Evolutionary conservation across 2,888 invertebrate genomes (phyloP).

Genomic region (Drosophila ezoana): DNA sequence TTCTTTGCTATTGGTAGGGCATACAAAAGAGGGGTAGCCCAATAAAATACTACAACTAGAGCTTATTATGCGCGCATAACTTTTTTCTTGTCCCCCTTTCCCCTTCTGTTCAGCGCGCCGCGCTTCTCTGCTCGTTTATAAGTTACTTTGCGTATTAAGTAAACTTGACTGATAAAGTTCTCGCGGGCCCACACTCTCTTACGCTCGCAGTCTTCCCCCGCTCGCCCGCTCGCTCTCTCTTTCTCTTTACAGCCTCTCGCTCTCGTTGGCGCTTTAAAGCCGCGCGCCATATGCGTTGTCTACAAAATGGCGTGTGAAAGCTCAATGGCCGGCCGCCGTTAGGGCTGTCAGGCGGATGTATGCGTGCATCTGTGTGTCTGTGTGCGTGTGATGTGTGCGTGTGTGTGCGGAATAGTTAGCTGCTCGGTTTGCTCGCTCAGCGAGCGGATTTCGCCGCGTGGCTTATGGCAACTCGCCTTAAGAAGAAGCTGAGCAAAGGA

Average conservation of each 20-base stretch:
- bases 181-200: not conserved
- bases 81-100: conserved; percentile 36
- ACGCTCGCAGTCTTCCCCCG: too few relatives aligned
- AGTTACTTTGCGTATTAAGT: conserved; percentile 81
- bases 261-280: conserved; percentile 4
- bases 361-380: not conserved
- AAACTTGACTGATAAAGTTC: conserved; percentile 80
- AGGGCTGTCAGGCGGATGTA: not conserved
- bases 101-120: not conserved
- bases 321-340: conserved; percentile 27
- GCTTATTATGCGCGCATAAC: conserved; percentile 79
- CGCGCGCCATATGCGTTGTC: conserved; percentile 43
- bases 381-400: not conserved
- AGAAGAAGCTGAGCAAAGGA: conserved; percentile 4
- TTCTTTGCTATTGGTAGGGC: conserved; percentile 8
- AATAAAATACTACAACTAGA: conserved; percentile 55
- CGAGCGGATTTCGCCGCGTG: conserved; percentile 51
- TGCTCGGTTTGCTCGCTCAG: conserved; percentile 28
- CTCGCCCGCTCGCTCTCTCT: not conserved
- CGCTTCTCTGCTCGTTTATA: conserved; percentile 47
- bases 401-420: too few relatives aligned
- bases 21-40: not conserved
- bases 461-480: conserved; percentile 36
- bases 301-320: conserved; percentile 54
- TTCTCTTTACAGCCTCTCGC: not conserved